A percentile compares a stretch with the other conserved stretches of the same genome.
Evolutionary conservation across 2,113 vertebrate species (phyloP).

Genomic region (Formicarius rufipectus): DNA sequence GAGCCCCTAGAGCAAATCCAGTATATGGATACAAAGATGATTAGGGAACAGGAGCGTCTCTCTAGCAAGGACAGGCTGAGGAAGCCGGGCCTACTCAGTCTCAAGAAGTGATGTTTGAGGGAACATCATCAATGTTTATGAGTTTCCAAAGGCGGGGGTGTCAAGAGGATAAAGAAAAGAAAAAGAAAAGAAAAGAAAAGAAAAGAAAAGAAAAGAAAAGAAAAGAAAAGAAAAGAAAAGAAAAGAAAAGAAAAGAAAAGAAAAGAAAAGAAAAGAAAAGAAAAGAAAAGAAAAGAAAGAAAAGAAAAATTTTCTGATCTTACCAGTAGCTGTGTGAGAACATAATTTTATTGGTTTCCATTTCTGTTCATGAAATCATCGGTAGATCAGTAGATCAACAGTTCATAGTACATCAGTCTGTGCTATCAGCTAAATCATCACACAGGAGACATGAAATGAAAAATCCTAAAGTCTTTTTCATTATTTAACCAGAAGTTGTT

Average conservation of each 20-base stretch:
- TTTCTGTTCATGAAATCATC: not conserved
- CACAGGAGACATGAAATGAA: not conserved
- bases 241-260: not conserved
- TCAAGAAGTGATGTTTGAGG: not conserved
- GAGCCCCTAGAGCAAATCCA: not conserved
- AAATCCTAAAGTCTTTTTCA: not conserved
- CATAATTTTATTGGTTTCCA: not conserved
- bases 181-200: not conserved
- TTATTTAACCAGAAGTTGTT: not conserved
- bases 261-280: not conserved
- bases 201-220: not conserved
- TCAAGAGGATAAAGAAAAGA: not conserved
- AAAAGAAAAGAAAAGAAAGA: not conserved
- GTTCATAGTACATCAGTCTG: not conserved
- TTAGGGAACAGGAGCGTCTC: not conserved
- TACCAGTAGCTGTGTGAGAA: not conserved
- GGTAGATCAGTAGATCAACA: too few species aligned
- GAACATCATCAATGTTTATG: not conserved
- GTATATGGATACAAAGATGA: not conserved
- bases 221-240: not conserved
- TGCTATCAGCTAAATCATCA: not conserved
- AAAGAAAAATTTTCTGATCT: not conserved
- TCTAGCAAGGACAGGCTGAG: not conserved
- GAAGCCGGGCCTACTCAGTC: not conserved
- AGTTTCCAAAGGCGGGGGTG: not conserved